Percentiles rank a stretch among this genome's conserved stretches.
phyloP scores from a whole-genome alignment of 2,888 invertebrate species.

The Tuberolachnus salignus region DNA sequence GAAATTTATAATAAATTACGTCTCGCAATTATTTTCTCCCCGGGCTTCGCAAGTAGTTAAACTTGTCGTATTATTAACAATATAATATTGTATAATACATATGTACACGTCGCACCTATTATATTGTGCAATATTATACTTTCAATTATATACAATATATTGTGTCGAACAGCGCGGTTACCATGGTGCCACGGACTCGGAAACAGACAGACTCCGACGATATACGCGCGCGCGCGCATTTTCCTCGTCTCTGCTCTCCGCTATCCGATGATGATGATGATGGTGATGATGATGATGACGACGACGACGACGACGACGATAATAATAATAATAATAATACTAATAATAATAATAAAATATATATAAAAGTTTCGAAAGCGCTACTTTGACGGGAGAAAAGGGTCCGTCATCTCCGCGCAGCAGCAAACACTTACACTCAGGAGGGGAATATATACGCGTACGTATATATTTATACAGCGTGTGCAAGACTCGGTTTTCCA shows the following conservation, averaged over 20 bases:
- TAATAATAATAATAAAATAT: too few species aligned
- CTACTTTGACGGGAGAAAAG: neutral
- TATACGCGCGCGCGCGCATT: neutral
- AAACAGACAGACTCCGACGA: conserved; percentile 17
- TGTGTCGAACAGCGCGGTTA: neutral
- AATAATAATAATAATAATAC: too few species aligned
- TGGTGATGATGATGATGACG: too few species aligned
- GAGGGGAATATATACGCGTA: neutral
- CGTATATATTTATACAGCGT: neutral
- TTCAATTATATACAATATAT: neutral
- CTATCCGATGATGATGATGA: too few species aligned
- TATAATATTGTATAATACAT: too few species aligned
- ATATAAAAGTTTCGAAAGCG: conserved; percentile 24
- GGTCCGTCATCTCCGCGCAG: conserved; percentile 8
- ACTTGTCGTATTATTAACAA: too few species aligned
- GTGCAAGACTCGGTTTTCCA: conserved; percentile 7
- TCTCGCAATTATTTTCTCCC: too few species aligned
- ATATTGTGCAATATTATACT: neutral
- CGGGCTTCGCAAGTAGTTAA: too few species aligned
- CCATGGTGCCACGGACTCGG: neutral
- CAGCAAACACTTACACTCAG: neutral
- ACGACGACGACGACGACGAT: neutral
- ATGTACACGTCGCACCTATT: too few species aligned
- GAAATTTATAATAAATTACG: too few species aligned
- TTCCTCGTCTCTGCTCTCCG: neutral